Evolutionary conservation across 2,888 invertebrate species (phyloP).

Genomic region (Erannis defoliaria): DNA sequence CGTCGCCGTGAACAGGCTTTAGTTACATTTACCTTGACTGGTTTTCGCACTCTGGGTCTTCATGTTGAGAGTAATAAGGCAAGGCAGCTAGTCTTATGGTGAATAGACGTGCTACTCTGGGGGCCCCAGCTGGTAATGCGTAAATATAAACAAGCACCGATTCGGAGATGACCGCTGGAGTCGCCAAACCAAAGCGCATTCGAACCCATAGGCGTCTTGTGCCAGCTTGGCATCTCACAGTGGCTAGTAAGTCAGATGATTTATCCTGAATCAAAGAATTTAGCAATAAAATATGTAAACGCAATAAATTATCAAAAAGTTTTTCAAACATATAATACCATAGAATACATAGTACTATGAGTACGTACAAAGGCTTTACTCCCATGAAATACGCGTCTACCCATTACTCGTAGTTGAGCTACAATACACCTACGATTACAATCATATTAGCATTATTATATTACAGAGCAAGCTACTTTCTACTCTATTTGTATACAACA

Average conservation of each 20-base stretch:
- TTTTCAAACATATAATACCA: no score
- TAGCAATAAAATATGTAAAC: no score
- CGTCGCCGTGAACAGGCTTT: no score
- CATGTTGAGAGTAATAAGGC: slow-evolving; percentile 73
- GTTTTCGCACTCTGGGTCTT: slow-evolving; percentile 59
- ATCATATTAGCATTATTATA: no score
- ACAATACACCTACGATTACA: no score
- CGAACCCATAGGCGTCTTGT: slow-evolving; percentile 95
- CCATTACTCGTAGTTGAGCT: no score
- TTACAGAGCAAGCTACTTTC: no score
- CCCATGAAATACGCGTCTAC: no score
- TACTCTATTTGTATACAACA: no score
- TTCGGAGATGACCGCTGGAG: slow-evolving; percentile 54
- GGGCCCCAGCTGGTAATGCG: slow-evolving; percentile 75
- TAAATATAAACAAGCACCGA: slow-evolving; percentile 70
- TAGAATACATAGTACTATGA: no score
- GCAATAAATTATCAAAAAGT: no score
- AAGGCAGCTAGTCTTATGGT: slow-evolving; percentile 68
- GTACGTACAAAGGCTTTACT: no score
- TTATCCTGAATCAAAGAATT: slow-evolving; percentile 51
- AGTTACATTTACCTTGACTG: slow-evolving; percentile 42
- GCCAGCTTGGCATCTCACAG: slow-evolving; percentile 97
- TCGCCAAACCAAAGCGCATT: slow-evolving; percentile 88
- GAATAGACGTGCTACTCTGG: slow-evolving; percentile 75
- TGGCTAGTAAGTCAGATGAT: slow-evolving; percentile 87